Evolutionary conservation across 2,797 vertebrate genomes (phyloP), one percentile per base, ranked within the genome.

Genomic region (Podargus strigoides): DNA sequence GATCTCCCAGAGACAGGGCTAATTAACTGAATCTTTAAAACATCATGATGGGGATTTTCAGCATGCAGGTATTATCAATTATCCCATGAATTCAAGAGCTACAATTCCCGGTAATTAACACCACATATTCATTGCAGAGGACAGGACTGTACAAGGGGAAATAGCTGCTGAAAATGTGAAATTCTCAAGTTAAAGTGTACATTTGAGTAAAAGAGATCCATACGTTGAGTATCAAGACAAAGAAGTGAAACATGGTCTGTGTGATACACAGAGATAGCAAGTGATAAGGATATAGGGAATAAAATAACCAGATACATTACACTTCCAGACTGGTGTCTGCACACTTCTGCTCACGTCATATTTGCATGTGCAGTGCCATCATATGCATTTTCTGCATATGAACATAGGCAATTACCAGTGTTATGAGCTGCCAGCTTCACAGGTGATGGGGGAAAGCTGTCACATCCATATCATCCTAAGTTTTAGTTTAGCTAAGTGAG

Each of bases 21-120:
- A 96, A 96, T 96, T 97, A 96, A 82, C 91, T 93, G 83, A 93
- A 94, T 96, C 94, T 94, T 91, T 96, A 93, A 96, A 93, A 95
- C 87, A 91, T 46, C 70, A 26, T 83, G 95, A 94, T 91, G 94
- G 72, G 85, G 87, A 69, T 92, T 95, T 95, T 96, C 94, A 95
- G 89, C 85, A 86, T 91, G 89, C 93, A 92, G 75, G 72, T 93
- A 94, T 95, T 96, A 96, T 93, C 92, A 95, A 89, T 96, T 97
- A 96, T 88, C 89, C 82, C 79, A 60, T 13, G 50, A 92, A 92
- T 94, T 92, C 87, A 93, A 85, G 62, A 93, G 66, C 64, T 80
- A 52, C 75, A 93, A 79, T 90, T 95, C 39, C 64, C 0, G 0
- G 60, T 95, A 84, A 94, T 97, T 95, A 95, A 91, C 74, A 81